Evolutionary conservation across 1,140 invertebrate species (phyloP).

Genomic region (Brachionus plicatilis): DNA sequence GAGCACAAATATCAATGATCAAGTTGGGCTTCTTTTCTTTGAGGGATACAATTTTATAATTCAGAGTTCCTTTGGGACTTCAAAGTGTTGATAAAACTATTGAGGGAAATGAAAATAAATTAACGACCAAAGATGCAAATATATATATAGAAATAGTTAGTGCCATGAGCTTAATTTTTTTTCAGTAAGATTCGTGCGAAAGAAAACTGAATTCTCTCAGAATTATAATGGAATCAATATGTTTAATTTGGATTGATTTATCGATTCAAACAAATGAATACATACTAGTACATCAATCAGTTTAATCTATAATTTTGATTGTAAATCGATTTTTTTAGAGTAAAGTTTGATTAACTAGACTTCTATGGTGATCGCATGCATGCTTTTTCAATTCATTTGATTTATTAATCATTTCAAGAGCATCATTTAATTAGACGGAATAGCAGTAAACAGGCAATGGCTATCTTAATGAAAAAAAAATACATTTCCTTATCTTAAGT

Average conservation of each 20-base stretch:
- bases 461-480: neutral
- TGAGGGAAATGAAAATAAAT: neutral
- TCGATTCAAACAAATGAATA: conserved; percentile 6
- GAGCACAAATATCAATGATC: neutral
- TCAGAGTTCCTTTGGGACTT: neutral
- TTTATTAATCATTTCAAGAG: conserved; percentile 31
- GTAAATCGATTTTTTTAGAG: neutral
- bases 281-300: conserved; percentile 30
- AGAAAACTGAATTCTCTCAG: neutral
- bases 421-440: neutral
- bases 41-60: neutral
- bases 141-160: neutral
- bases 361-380: neutral
- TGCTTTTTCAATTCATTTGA: conserved; percentile 1
- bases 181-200: neutral
- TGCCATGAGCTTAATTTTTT: neutral
- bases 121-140: neutral
- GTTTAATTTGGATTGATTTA: conserved; percentile 22
- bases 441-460: neutral
- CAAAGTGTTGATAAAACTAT: neutral
- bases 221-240: conserved; percentile 9
- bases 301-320: conserved; percentile 22
- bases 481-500: neutral
- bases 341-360: conserved; percentile 30
- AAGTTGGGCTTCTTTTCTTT: neutral